A percentile compares a stretch with the other conserved stretches of the same genome.
Conservation (phyloP, 2,888 invertebrate species). For the Drymonia ruficornis region DNA sequence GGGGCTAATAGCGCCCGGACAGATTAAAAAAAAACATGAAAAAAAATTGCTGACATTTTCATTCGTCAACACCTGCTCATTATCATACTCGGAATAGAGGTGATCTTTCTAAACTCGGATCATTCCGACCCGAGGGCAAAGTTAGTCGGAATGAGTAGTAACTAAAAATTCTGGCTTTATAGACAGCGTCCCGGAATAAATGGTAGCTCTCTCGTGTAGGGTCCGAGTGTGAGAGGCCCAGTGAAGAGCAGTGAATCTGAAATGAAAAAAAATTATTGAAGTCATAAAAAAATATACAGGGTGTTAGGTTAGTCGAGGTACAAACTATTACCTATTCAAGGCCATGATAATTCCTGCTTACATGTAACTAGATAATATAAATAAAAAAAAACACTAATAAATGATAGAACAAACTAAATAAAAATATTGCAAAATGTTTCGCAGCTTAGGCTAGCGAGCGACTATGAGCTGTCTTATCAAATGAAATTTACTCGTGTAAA, state of each 20-base stretch:
- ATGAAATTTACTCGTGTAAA: too few species aligned
- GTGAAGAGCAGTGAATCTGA: constrained; percentile 21
- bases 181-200: constrained; percentile 47
- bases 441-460: too few species aligned
- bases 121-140: constrained; percentile 43
- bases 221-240: constrained; percentile 15
- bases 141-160: constrained; percentile 50
- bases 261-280: constrained; percentile 20
- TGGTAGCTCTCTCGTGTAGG: constrained; percentile 37
- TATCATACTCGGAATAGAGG: constrained; percentile 32
- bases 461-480: too few species aligned
- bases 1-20: too few species aligned
- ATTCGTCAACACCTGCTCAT: constrained; percentile 22
- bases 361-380: too few species aligned
- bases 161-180: constrained; percentile 63
- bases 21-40: not conserved
- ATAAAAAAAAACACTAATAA: too few species aligned
- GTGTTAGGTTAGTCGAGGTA: too few species aligned
- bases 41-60: constrained; percentile 3
- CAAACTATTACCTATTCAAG: too few species aligned
- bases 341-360: too few species aligned
- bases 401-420: too few species aligned
- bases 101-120: constrained; percentile 29
- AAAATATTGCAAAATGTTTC: too few species aligned
- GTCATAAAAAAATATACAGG: too few species aligned